These are phyloP conservation scores for Colistium nudipinnis DNA, from an alignment of 2,113 vertebrate genomes.

Conservation along the genomic window DNA sequence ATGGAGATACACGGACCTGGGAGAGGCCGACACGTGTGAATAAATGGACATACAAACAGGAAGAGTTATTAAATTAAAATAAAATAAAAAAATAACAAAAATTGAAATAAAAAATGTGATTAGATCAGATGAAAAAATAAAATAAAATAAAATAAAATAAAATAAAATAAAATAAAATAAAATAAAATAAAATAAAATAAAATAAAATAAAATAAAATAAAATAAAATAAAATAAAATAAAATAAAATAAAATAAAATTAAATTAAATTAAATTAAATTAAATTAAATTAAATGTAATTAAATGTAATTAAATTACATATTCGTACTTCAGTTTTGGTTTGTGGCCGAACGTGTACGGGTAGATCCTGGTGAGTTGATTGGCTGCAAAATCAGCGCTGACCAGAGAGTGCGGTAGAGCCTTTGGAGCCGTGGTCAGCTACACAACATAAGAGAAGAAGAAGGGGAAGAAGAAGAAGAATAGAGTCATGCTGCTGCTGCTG, in stretches of 20 bases:
- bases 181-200: conserved; percentile 7
- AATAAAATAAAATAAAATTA: conserved; percentile 7
- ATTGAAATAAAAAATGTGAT: rapidly evolving
- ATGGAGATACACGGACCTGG: conserved; percentile 96
- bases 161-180: neutral
- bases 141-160: neutral
- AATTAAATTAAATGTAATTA: too few species aligned
- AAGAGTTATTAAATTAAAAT: neutral
- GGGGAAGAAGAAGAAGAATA: conserved; percentile 58
- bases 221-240: neutral
- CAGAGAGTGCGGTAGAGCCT: conserved; percentile 89
- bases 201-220: neutral
- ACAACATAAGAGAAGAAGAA: too few species aligned
- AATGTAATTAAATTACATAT: too few species aligned
- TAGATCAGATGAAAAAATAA: conserved; percentile 5
- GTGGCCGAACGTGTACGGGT: conserved; percentile 93
- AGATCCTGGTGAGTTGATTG: conserved; percentile 94
- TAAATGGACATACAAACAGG: neutral
- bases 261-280: neutral
- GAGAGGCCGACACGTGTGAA: neutral
- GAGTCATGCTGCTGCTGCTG: neutral
- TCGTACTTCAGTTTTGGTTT: conserved; percentile 93
- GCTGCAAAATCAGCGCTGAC: conserved; percentile 97
- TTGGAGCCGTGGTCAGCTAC: conserved; percentile 92
- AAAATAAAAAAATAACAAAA: too few species aligned